phyloP scores from a whole-genome alignment of 2,113 vertebrate species.

The Muntiacus reevesi region DNA sequence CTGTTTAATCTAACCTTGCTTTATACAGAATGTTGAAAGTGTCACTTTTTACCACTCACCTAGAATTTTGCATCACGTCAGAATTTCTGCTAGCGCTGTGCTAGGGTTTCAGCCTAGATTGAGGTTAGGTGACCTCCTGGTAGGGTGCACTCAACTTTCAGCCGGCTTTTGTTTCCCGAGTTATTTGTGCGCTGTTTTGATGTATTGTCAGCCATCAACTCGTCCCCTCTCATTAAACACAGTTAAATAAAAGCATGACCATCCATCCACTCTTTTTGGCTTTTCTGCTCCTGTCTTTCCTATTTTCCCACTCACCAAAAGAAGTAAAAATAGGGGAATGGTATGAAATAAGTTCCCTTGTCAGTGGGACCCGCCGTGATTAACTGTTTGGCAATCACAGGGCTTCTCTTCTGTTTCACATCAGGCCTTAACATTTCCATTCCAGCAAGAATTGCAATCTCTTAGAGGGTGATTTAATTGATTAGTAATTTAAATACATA shows the following conservation, averaged over 20 bases:
- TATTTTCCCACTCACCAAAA: neutral
- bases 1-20: neutral
- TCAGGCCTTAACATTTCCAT: neutral
- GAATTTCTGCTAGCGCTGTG: neutral
- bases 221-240: neutral
- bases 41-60: neutral
- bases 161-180: neutral
- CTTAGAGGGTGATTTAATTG: neutral
- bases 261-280: neutral
- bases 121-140: neutral
- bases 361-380: neutral
- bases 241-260: neutral
- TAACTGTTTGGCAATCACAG: neutral
- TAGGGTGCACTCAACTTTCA: neutral
- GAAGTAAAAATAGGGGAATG: neutral
- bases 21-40: neutral
- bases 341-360: neutral
- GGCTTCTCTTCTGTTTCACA: neutral
- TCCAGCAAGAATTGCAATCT: neutral
- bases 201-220: neutral
- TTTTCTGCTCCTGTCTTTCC: neutral
- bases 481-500: conserved; percentile 28
- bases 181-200: neutral
- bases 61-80: conserved; percentile 9
- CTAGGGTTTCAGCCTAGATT: neutral